Conservation (phyloP, 2,113 vertebrate species). For the Pomatostomus ruficeps region DNA sequence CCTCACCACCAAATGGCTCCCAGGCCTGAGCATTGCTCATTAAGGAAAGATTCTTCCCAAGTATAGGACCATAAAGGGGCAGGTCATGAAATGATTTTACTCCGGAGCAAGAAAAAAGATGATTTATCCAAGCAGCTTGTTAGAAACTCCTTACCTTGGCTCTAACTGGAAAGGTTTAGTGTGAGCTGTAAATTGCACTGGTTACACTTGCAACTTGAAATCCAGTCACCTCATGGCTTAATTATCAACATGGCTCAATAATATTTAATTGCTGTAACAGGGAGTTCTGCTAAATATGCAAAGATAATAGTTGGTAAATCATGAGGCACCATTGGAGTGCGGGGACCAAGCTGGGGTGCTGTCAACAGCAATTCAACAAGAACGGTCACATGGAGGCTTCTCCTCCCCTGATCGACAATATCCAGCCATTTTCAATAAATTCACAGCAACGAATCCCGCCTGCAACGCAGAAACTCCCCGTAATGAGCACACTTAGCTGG, state of each 20-base stretch:
- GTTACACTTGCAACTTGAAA: neutral
- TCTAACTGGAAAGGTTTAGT: neutral
- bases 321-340: neutral
- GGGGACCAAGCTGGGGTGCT: neutral
- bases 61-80: neutral
- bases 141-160: constrained; percentile 18
- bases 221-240: neutral
- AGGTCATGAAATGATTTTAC: neutral
- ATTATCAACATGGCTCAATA: neutral
- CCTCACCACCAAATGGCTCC: neutral
- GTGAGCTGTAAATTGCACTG: neutral
- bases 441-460: neutral
- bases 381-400: neutral
- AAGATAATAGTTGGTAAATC: neutral
- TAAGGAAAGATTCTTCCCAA: neutral
- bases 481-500: neutral
- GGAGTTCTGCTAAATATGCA: neutral
- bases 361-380: neutral
- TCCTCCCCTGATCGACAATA: neutral
- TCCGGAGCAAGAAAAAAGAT: neutral
- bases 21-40: neutral
- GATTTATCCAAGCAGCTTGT: neutral
- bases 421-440: neutral
- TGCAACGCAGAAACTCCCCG: neutral
- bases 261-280: neutral